Base-by-base conservation (phyloP, 2,113 vertebrate species). In the Notarius lentiginosus region DNA sequence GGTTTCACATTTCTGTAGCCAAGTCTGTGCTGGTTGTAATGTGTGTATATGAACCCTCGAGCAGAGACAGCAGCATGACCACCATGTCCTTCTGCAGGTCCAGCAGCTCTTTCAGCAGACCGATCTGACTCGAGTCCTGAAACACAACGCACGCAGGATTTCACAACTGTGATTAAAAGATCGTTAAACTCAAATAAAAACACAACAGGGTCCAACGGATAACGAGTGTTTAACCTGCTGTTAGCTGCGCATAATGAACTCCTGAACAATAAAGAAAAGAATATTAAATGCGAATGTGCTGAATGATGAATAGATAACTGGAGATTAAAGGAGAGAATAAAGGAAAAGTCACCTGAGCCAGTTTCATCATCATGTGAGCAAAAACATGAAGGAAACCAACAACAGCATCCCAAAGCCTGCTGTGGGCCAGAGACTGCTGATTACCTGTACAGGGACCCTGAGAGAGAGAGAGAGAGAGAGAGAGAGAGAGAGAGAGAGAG, bases 51-150 rank as follows among this genome's bases (percentile, higher is more conserved):
- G 91, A 93, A 97, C 97, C 97, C 94, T 97, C 97, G 2, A 99
- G 91, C 4, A 99, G 93, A 0, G 98, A 99, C 68, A 99, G 95
- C 91, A 99, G 86, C 98, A 99, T 99, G 86, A 99, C 98, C 89
- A 99, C 97, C 98, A 99, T 99, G 94, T 99, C 98, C 93, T 99
- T 99, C 94, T 99, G 97, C 8, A 99, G 95, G 88, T 99, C 97
- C 90, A 99, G 94, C 79, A 99, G 95, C 92, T 99, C 97, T 94
- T 99, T 99, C 90, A 99, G 92, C 87, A 99, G 94, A 82, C 93
- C 97, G 3, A 99, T 97, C 93, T 99, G 98, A 90, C 97, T 98
- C 1, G 98, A 98, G 91, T 99, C 97, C 97, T 99, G 90, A 53
- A 87, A 91, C 14, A 89, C 84, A 86, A 55, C 34, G 73, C 8